Conservation (phyloP, 2,888 invertebrate genomes). For the Drosophila picticornis region DNA sequence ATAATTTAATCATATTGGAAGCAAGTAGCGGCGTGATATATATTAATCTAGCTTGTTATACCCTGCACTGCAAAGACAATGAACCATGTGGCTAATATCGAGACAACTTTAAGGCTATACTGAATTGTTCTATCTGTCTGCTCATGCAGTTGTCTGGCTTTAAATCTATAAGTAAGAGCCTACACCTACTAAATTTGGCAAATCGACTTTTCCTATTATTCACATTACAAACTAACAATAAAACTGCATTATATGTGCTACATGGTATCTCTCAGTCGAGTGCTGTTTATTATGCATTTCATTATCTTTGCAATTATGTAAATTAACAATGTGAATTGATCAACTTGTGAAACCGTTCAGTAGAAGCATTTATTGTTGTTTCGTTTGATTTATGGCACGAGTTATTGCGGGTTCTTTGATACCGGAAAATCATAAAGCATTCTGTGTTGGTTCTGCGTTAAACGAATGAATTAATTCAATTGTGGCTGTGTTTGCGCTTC, state of each 20-base stretch:
- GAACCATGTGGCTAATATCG: neutral
- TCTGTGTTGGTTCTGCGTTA: slow-evolving; percentile 3
- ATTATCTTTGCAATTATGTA: neutral
- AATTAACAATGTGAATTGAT: slow-evolving; percentile 28
- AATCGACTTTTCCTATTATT: neutral
- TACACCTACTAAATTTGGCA: neutral
- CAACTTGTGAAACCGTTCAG: slow-evolving; percentile 17
- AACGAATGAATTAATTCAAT: slow-evolving; percentile 16
- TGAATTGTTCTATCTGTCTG: neutral
- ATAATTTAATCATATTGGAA: slow-evolving; percentile 33
- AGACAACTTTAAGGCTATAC: neutral
- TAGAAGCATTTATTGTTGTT: slow-evolving; percentile 31
- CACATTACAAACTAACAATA: neutral
- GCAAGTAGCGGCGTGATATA: neutral
- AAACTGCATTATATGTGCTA: neutral
- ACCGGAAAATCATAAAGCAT: slow-evolving; percentile 39
- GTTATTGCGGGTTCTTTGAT: slow-evolving; percentile 41
- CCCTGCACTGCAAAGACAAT: neutral
- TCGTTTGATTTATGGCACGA: slow-evolving; percentile 60
- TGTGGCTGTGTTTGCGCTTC: neutral
- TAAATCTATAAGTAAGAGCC: neutral
- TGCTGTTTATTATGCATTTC: neutral
- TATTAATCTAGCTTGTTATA: neutral
- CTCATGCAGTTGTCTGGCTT: neutral
- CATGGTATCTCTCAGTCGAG: neutral